Conservation (phyloP, 2,113 vertebrate species). For the Takifugu flavidus region DNA sequence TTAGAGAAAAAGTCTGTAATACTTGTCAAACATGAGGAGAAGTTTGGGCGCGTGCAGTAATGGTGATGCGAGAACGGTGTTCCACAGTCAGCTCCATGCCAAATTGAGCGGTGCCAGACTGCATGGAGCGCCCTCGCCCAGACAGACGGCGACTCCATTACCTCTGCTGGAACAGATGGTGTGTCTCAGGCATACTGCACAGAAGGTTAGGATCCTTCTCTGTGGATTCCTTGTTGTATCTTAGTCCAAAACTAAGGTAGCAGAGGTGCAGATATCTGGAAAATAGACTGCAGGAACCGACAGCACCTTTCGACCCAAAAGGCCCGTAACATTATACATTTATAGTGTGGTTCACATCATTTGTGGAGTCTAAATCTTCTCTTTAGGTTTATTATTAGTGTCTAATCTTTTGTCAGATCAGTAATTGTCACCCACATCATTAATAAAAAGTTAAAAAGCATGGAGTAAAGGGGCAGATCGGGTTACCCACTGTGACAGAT, state of each 20-base stretch:
- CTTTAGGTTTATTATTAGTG: neutral
- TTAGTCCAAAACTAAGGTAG: slow-evolving; percentile 31
- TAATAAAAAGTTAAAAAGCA: slow-evolving; percentile 44
- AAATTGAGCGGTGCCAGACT: slow-evolving; percentile 50
- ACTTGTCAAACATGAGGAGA: slow-evolving; percentile 14
- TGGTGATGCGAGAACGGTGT: slow-evolving; percentile 15
- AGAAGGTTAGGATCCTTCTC: slow-evolving; percentile 55
- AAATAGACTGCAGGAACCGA: neutral
- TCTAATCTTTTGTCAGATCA: too few relatives aligned
- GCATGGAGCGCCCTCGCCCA: slow-evolving; percentile 50
- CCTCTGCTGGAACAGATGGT: slow-evolving; percentile 61
- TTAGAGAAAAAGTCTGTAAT: slow-evolving; percentile 3
- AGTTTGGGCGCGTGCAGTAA: slow-evolving; percentile 17
- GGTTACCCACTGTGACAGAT: slow-evolving; percentile 36
- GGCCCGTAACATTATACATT: neutral
- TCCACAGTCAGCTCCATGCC: slow-evolving; percentile 44
- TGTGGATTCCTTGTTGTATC: slow-evolving; percentile 36
- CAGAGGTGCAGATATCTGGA: slow-evolving; percentile 1
- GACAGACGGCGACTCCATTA: slow-evolving; percentile 60
- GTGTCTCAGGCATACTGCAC: slow-evolving; percentile 40
- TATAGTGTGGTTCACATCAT: too few relatives aligned
- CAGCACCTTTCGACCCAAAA: neutral
- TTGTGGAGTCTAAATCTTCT: too few relatives aligned
- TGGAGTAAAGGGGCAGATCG: slow-evolving; percentile 33
- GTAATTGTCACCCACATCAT: slow-evolving; percentile 42